Evolutionary conservation across 2,113 vertebrate species (phyloP).

Genomic region (Empidonax alnorum): DNA sequence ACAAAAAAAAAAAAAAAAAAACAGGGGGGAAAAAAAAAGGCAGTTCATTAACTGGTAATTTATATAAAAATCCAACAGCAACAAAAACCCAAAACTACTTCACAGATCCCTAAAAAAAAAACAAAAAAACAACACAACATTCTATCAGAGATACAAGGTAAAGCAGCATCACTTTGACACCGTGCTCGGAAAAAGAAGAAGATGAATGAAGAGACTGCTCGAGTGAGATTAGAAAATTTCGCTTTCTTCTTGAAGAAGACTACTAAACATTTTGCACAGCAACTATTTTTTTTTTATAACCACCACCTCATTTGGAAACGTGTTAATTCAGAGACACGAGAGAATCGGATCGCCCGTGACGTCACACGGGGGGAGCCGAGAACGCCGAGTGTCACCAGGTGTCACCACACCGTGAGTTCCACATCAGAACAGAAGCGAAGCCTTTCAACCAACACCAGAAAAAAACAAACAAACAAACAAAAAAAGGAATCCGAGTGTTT

Average conservation of each 20-base stretch:
- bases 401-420: constrained; percentile 58
- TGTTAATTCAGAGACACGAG: constrained; percentile 60
- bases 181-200: constrained; percentile 77
- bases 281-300: constrained; percentile 75
- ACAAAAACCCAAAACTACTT: constrained; percentile 55
- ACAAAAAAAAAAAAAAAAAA: constrained; percentile 41
- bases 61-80: constrained; percentile 70
- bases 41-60: constrained; percentile 67
- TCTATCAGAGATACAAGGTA: constrained; percentile 74
- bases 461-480: background rate
- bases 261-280: constrained; percentile 86
- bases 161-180: constrained; percentile 77
- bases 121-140: background rate
- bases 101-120: constrained; percentile 64
- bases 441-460: constrained; percentile 61
- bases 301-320: constrained; percentile 78
- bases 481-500: constrained; percentile 23
- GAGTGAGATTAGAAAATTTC: constrained; percentile 78
- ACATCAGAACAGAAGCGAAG: constrained; percentile 59
- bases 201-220: constrained; percentile 75
- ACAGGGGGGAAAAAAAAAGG: background rate
- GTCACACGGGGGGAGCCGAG: constrained; percentile 69
- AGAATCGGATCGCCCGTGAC: constrained; percentile 19
- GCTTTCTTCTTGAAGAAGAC: constrained; percentile 86
- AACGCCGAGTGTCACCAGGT: constrained; percentile 66